Percentiles rank a stretch among this genome's conserved stretches.
These are phyloP conservation scores for Rhagonycha fulva DNA, from an alignment of 2,888 invertebrate species.

Conservation along the genomic window DNA sequence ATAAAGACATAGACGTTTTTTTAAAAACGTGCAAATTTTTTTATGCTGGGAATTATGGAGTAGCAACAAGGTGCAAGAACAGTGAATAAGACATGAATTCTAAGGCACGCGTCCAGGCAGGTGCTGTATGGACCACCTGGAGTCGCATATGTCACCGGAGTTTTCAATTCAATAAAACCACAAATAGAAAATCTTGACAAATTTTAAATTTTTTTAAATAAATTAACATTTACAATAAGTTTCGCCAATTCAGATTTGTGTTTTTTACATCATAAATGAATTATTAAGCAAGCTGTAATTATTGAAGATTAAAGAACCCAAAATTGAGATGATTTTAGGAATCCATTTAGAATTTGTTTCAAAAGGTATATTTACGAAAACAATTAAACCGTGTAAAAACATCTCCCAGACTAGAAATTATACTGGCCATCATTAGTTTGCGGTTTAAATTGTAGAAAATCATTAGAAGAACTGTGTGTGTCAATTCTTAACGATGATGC, in stretches of 20 bases:
- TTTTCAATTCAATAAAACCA: slow-evolving; percentile 28
- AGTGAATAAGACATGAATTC: slow-evolving; percentile 25
- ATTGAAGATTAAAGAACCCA: neutral
- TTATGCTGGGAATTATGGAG: slow-evolving; percentile 17
- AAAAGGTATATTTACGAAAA: neutral
- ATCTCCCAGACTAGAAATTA: neutral
- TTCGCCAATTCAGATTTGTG: neutral
- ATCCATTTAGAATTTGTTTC: neutral
- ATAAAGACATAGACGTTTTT: neutral
- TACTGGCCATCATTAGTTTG: neutral
- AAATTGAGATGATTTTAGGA: neutral
- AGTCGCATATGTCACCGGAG: slow-evolving; percentile 38
- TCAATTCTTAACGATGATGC: neutral
- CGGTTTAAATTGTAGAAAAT: neutral
- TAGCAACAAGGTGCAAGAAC: slow-evolving; percentile 18
- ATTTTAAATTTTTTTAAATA: neutral
- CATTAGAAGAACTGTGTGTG: neutral
- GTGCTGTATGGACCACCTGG: slow-evolving; percentile 40
- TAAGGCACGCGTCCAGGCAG: slow-evolving; percentile 40
- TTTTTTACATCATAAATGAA: neutral
- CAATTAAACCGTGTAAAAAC: neutral
- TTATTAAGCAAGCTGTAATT: neutral
- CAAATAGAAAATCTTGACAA: slow-evolving; percentile 18
- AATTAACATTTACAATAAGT: neutral
- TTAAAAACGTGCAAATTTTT: slow-evolving; percentile 25